Evolutionary conservation across 2,888 invertebrate species (phyloP), one percentile per base, ranked within the genome.

Genomic region (Dasysyrphus albostriatus): DNA sequence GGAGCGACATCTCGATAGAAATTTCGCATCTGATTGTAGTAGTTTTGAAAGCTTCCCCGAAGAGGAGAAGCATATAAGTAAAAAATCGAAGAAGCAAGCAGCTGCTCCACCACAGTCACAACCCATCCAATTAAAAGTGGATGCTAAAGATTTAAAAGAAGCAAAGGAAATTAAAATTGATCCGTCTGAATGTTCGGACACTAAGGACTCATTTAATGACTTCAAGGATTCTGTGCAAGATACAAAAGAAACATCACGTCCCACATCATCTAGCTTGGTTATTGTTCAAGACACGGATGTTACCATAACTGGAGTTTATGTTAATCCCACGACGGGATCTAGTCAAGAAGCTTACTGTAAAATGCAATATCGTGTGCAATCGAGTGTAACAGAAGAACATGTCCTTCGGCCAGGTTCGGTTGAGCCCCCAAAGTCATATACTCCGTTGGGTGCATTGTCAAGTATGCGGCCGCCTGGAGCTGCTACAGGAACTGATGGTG

Each of bases 321-420:
- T 95, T 69, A 95, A 95, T 91, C 94, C 95, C 90, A 95, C 96
- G 32, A 95, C 96, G 3, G 94, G 95, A 77, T 95, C 95, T 44
- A 97, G 96, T 88, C 95, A 95, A 90, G 96, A 96, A 91, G 96
- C 97, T 39, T 97, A 95, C 91, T 97, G 97, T 92, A 97, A 96
- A 89, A 97, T 97, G 96, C 97, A 97, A 93, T 97, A 97, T 92
- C 95, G 97, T 88, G 97, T 97, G 89, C 97, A 97, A 88, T 96
- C 97, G 65, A 97, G 97, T 70, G 97, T 97, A 91, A 97, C 97
- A 12, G 97, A 97, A 89, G 96, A 97, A 70, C 96, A 97, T 65
- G 95, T 97, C 34, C 95, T 97, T 94, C 95, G 91, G 3, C 92
- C 93, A 2, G 91, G 90, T 56, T 92, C 92, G 2, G 91, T 91